These are phyloP conservation scores for Podarcis siculus DNA, from an alignment of 2,797 vertebrate genomes.

Conservation along the genomic window DNA sequence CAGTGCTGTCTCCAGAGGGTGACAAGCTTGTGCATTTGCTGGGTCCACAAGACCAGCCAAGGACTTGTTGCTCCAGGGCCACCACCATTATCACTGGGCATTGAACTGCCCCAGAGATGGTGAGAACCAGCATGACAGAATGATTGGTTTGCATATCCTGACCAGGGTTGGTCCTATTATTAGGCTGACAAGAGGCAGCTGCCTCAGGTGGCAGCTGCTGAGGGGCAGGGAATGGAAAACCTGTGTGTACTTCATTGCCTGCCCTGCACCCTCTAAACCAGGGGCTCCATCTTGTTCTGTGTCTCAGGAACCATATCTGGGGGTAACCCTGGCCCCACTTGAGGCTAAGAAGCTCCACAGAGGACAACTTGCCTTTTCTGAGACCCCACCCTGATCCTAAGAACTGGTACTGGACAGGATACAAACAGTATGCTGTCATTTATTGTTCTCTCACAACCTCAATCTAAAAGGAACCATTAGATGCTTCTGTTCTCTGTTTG, in stretches of 20 bases:
- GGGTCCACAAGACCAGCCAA: neutral
- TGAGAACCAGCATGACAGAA: neutral
- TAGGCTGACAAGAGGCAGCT: too few species aligned
- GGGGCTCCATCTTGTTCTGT: too few species aligned
- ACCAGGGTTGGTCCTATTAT: too few species aligned
- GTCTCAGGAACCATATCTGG: too few species aligned
- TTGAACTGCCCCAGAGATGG: neutral
- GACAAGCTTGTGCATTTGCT: neutral
- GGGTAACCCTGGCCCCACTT: too few species aligned
- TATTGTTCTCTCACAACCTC: neutral
- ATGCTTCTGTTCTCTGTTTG: neutral
- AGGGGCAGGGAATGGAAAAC: too few species aligned
- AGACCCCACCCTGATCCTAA: neutral
- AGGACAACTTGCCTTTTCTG: neutral
- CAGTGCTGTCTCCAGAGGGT: neutral
- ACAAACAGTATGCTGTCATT: neutral
- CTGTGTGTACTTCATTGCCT: too few species aligned
- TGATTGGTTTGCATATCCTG: neutral
- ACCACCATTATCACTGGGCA: neutral
- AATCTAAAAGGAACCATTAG: neutral
- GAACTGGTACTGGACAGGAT: neutral
- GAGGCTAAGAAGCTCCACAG: neutral
- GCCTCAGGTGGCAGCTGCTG: neutral
- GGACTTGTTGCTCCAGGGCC: neutral
- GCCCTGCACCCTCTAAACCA: too few species aligned